Evolutionary conservation across 53 echinoderm and acorn worm genomes (phyloP).

Genomic region (Mesocentrotus franciscanus): DNA sequence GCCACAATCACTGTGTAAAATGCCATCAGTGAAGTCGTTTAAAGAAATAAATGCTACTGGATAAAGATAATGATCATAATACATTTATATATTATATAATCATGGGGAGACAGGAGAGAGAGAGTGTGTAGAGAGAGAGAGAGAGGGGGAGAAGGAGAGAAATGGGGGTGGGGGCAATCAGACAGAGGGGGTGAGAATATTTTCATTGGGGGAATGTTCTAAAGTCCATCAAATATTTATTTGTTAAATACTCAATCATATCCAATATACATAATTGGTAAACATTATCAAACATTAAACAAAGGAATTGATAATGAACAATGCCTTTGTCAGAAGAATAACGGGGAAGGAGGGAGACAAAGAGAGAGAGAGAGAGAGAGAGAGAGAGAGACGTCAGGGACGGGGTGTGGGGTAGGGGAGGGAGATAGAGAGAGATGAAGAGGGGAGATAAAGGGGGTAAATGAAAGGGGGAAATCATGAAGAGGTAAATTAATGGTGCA

Average conservation of each 20-base stretch:
- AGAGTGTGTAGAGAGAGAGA: background rate
- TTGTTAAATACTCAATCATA: no score
- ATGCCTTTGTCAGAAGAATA: background rate
- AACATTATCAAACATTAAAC: no score
- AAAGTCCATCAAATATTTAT: no score
- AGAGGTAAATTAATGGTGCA: background rate
- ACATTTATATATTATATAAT: no score
- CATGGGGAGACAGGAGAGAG: background rate
- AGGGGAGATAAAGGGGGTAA: background rate
- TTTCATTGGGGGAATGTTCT: no score
- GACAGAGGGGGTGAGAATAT: background rate
- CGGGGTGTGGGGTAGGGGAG: background rate
- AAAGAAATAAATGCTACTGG: background rate
- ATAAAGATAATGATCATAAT: background rate
- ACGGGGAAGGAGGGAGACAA: background rate
- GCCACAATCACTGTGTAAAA: background rate
- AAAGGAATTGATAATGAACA: no score
- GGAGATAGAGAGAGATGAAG: background rate
- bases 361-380: background rate
- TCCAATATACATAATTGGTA: no score
- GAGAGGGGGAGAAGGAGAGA: background rate
- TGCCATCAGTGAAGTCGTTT: background rate
- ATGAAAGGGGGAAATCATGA: background rate
- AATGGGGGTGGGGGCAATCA: background rate
- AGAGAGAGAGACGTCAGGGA: background rate